These are phyloP conservation scores for Dromius quadrimaculatus DNA, from an alignment of 2,888 invertebrate genomes.

Conservation along the genomic window DNA sequence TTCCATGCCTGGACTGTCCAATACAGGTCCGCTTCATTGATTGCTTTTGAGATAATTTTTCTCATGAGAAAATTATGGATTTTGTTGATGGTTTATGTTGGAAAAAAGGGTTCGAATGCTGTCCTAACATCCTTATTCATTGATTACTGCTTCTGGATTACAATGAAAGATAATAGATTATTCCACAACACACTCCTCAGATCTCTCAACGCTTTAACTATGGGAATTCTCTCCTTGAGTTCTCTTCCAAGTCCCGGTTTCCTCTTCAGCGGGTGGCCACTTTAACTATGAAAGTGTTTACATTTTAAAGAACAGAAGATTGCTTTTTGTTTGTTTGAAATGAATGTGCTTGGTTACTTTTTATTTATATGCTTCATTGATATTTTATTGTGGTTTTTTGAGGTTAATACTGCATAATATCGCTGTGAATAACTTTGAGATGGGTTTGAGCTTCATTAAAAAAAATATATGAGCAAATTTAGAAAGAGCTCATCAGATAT, in stretches of 20 bases:
- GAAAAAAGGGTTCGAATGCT: too few relatives aligned
- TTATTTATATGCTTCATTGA: slow-evolving; percentile 27
- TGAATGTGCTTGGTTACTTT: slow-evolving; percentile 28
- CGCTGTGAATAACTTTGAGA: slow-evolving; percentile 13
- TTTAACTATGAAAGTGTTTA: slow-evolving; percentile 36
- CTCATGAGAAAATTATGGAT: too few relatives aligned
- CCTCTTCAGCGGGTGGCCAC: slow-evolving; percentile 36
- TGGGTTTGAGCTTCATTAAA: slow-evolving; percentile 15
- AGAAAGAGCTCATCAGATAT: too few relatives aligned
- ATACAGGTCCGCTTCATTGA: too few relatives aligned
- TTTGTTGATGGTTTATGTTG: too few relatives aligned
- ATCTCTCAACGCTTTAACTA: too few relatives aligned
- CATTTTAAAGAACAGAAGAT: slow-evolving; percentile 24
- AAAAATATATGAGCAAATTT: slow-evolving; percentile 4
- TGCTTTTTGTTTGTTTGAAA: slow-evolving; percentile 37
- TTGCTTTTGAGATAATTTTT: too few relatives aligned
- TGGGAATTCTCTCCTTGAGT: background rate
- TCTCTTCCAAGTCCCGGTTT: slow-evolving; percentile 2
- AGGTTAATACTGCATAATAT: slow-evolving; percentile 34
- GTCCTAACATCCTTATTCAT: too few relatives aligned
- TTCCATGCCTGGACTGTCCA: too few relatives aligned
- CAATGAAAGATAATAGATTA: too few relatives aligned
- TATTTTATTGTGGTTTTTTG: slow-evolving; percentile 17
- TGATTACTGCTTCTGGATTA: too few relatives aligned
- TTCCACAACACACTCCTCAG: too few relatives aligned